Evolutionary conservation across 2,888 invertebrate genomes (phyloP).

Genomic region (Dynastes maya): DNA sequence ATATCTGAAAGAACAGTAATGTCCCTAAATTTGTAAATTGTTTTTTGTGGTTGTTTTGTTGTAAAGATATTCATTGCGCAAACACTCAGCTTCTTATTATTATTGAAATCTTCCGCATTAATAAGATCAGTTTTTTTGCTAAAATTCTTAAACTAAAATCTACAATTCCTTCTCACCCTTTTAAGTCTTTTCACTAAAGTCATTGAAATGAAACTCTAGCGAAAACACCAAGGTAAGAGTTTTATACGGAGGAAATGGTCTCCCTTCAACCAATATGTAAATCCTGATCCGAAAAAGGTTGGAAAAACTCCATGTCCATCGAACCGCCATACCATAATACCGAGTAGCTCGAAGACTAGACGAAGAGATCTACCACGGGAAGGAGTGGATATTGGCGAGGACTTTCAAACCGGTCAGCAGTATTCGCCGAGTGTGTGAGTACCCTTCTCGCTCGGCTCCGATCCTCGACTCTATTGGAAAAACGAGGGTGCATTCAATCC

Average conservation of each 20-base stretch:
- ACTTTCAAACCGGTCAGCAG: constrained; percentile 40
- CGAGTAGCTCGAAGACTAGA: background rate
- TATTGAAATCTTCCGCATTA: too few relatives aligned
- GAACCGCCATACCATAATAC: constrained; percentile 11
- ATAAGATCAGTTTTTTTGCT: too few relatives aligned
- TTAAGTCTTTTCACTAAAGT: too few relatives aligned
- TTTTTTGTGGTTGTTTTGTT: too few relatives aligned
- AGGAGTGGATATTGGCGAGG: constrained; percentile 16
- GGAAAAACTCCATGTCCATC: constrained; percentile 8
- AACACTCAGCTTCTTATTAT: too few relatives aligned
- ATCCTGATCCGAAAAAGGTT: background rate
- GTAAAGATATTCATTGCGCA: too few relatives aligned
- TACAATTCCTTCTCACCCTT: too few relatives aligned
- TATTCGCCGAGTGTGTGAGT: constrained; percentile 17
- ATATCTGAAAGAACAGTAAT: too few relatives aligned
- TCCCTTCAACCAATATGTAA: background rate
- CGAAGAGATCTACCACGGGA: background rate
- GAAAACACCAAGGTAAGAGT: background rate
- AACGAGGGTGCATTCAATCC: constrained; percentile 22
- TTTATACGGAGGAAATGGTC: background rate
- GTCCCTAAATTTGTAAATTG: too few relatives aligned
- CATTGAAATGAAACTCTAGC: background rate
- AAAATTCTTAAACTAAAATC: too few relatives aligned
- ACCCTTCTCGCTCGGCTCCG: constrained; percentile 14
- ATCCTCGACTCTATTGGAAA: constrained; percentile 30